Percentiles rank a stretch among this genome's conserved stretches.
Evolutionary conservation across 2,797 vertebrate species (phyloP).

Genomic region (Rhincodon typus): DNA sequence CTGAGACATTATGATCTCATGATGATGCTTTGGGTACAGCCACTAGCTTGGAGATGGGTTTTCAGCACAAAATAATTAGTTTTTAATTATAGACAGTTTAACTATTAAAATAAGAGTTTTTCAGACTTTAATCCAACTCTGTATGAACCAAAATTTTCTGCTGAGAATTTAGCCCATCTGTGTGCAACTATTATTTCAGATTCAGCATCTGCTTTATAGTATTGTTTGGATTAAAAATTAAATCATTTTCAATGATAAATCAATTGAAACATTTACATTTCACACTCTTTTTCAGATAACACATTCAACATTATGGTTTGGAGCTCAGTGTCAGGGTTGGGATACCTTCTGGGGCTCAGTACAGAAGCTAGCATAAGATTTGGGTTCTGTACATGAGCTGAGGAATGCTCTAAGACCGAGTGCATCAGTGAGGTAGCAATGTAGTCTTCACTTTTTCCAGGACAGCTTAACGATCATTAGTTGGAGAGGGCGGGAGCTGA

Average conservation of each 20-base stretch:
- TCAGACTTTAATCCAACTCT: neutral
- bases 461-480: too few species aligned
- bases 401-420: too few species aligned
- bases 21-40: neutral
- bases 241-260: neutral
- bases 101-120: neutral
- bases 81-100: neutral
- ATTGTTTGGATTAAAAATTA: neutral
- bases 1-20: neutral
- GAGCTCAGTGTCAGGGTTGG: neutral
- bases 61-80: neutral
- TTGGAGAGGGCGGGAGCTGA: neutral
- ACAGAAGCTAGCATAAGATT: neutral
- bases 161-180: too few species aligned
- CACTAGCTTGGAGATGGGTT: neutral
- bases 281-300: neutral
- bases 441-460: neutral
- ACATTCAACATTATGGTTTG: neutral
- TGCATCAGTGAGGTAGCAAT: neutral
- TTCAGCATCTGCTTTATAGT: neutral
- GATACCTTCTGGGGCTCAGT: neutral
- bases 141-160: neutral
- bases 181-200: neutral
- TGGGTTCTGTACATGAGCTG: too few species aligned
- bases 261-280: neutral